Base-by-base conservation (phyloP, 53 echinoderm and acorn worm genomes). In the Echinarachnius parma region DNA sequence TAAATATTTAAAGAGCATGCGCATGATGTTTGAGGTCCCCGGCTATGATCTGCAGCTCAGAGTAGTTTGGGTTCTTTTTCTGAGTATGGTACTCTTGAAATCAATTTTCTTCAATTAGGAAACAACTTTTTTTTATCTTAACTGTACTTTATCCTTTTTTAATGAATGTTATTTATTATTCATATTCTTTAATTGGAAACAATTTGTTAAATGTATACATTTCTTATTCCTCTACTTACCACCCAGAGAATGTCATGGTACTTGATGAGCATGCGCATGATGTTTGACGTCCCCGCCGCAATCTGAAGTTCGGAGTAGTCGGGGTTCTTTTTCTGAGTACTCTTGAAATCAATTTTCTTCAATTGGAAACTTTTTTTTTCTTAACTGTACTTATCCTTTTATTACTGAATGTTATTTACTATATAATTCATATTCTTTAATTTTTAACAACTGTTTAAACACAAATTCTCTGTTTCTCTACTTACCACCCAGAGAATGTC, bases 401-500 rank as follows among this genome's bases (percentile, higher is more conserved):
- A n/a, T n/a, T n/a, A n/a, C n/a, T n/a, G n/a, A n/a, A n/a, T n/a
- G n/a, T n/a, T n/a, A n/a, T n/a, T n/a, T n/a, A n/a, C n/a, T n/a
- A n/a, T n/a, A n/a, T n/a, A n/a, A n/a, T n/a, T n/a, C n/a, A n/a
- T n/a, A n/a, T n/a, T n/a, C n/a, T n/a, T n/a, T n/a, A n/a, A n/a
- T n/a, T n/a, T n/a, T n/a, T n/a, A n/a, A n/a, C n/a, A n/a, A n/a
- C n/a, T n/a, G n/a, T n/a, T n/a, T n/a, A n/a, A n/a, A n/a, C n/a
- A n/a, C n/a, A n/a, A n/a, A n/a, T n/a, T n/a, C n/a, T n/a, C n/a
- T n/a, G n/a, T n/a, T n/a, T n/a, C n/a, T n/a, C 29, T 29, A 93
- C 94, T 81, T 64, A 94, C 94, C 89, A 94, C 89, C 94, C 94
- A 94, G 10, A 96, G 75, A 28, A 96, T 88, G 30, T 85, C 63